These are phyloP conservation scores for Origma solitaria DNA, from an alignment of 2,113 vertebrate species.

Conservation along the genomic window DNA sequence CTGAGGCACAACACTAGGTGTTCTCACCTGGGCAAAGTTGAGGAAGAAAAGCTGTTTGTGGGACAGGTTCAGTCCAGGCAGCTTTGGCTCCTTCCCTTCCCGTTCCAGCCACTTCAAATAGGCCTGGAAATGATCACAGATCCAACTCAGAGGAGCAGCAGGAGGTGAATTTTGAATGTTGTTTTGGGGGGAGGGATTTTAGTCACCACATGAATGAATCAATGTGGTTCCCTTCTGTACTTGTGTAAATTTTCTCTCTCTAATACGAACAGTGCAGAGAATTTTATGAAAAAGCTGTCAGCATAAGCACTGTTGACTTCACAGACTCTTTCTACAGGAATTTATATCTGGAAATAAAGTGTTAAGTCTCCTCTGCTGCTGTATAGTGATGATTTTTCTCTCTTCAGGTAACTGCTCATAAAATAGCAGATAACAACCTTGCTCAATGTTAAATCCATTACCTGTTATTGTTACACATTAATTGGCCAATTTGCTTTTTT, in stretches of 20 bases:
- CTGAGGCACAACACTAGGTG: neutral
- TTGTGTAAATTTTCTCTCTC: neutral
- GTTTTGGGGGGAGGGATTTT: neutral
- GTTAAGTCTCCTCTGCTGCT: neutral
- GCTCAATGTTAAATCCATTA: slow-evolving; percentile 39
- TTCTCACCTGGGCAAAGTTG: slow-evolving; percentile 90
- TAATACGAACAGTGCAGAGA: neutral
- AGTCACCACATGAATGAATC: neutral
- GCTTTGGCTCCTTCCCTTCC: slow-evolving; percentile 81
- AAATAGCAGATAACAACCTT: slow-evolving; percentile 34
- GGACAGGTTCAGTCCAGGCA: slow-evolving; percentile 89
- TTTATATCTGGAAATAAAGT: neutral
- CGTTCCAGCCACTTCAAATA: slow-evolving; percentile 88
- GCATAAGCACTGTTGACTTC: neutral
- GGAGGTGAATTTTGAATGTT: neutral
- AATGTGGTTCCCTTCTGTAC: neutral
- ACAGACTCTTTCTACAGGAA: neutral
- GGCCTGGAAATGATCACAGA: slow-evolving; percentile 71
- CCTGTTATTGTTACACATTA: slow-evolving; percentile 23
- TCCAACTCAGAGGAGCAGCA: neutral
- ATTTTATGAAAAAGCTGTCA: neutral
- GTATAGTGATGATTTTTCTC: neutral
- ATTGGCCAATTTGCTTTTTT: slow-evolving; percentile 61
- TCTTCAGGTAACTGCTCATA: slow-evolving; percentile 12
- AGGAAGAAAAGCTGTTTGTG: slow-evolving; percentile 95